Percentiles rank a stretch among this genome's conserved stretches.
Evolutionary conservation across 2,888 invertebrate genomes (phyloP).

Genomic region (Cryptosula pallasiana): DNA sequence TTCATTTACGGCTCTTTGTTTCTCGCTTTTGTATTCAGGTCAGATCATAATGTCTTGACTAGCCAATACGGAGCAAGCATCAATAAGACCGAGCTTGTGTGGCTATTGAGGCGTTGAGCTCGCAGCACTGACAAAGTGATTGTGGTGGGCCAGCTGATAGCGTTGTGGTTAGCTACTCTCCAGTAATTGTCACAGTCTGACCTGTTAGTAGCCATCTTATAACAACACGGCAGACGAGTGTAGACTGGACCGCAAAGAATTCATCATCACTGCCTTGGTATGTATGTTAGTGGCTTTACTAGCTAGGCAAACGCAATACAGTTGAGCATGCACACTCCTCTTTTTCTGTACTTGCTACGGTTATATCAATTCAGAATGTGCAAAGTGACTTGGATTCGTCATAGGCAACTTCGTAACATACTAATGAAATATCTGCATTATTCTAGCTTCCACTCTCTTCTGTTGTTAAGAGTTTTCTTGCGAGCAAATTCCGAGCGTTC

Average conservation of each 20-base stretch:
- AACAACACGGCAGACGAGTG: not conserved
- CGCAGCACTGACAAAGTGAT: not conserved
- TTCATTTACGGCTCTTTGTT: not conserved
- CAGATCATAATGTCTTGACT: not conserved
- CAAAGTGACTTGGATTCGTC: too few species aligned
- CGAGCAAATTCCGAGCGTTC: too few species aligned
- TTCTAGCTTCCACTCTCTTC: too few species aligned
- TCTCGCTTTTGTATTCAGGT: not conserved
- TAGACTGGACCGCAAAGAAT: not conserved
- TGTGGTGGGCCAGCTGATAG: conserved; percentile 18
- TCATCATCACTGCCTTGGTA: not conserved
- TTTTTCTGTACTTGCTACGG: too few species aligned
- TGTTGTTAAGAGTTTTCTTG: too few species aligned
- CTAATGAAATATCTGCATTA: too few species aligned
- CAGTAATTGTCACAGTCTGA: not conserved
- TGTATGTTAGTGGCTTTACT: too few species aligned
- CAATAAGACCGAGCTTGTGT: not conserved
- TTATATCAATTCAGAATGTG: too few species aligned
- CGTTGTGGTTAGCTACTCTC: not conserved
- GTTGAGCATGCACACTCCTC: too few species aligned
- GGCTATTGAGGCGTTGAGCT: not conserved
- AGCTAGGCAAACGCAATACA: too few species aligned
- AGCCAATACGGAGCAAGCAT: not conserved
- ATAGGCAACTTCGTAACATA: too few species aligned
- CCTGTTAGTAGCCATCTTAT: not conserved